A percentile compares a stretch with the other conserved stretches of the same genome.
phyloP scores from a whole-genome alignment of 2,797 vertebrate species.

The Coreius guichenoti region DNA sequence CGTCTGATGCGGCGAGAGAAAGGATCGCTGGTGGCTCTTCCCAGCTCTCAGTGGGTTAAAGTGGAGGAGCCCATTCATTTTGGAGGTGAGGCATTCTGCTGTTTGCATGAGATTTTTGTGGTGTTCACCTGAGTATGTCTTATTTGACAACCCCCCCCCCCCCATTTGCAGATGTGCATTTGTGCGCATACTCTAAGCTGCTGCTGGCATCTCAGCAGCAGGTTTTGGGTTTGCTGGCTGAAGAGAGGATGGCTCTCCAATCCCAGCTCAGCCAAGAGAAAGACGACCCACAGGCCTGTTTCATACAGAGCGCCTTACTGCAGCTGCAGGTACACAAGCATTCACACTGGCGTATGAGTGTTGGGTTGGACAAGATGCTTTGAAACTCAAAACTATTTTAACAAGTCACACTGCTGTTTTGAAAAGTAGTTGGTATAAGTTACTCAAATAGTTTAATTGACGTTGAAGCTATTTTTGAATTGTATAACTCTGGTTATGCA shows the following conservation, averaged over 20 bases:
- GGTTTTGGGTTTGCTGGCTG: constrained; percentile 84
- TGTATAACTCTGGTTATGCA: neutral
- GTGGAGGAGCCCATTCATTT: constrained; percentile 91
- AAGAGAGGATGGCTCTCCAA: constrained; percentile 86
- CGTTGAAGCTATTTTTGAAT: neutral
- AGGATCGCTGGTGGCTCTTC: constrained; percentile 91
- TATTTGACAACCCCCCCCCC: neutral
- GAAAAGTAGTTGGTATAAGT: neutral
- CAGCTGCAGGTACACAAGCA: constrained; percentile 80
- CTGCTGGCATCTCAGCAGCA: constrained; percentile 90
- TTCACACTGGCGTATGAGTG: neutral
- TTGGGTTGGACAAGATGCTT: neutral
- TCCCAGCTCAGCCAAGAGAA: constrained; percentile 85
- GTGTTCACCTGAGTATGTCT: neutral
- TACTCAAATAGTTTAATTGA: neutral
- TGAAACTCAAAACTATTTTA: neutral
- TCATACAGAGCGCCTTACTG: constrained; percentile 86
- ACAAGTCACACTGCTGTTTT: neutral
- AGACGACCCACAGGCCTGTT: constrained; percentile 83
- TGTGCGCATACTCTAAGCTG: constrained; percentile 93
- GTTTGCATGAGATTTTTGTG: constrained; percentile 53
- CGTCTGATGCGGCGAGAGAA: constrained; percentile 96
- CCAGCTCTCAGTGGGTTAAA: constrained; percentile 92
- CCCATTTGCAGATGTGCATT: constrained; percentile 79
- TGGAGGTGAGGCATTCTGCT: constrained; percentile 79